phyloP scores from a whole-genome alignment of 2,113 vertebrate species.

The Tachuris rubrigastra region DNA sequence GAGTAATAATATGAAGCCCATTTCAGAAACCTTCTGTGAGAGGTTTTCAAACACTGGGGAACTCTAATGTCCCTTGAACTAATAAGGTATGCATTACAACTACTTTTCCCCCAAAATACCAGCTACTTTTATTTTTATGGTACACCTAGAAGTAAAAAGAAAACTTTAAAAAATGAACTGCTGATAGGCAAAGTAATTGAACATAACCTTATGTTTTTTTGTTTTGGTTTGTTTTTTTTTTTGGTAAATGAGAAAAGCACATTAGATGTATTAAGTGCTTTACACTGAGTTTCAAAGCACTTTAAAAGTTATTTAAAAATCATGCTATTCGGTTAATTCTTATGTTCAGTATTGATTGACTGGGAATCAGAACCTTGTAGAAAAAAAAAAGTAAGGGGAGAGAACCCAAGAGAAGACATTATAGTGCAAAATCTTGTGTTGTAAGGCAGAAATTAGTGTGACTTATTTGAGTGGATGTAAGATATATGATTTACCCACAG shows the following conservation, averaged over 20 bases:
- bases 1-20: neutral
- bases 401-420: neutral
- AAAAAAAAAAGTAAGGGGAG: neutral
- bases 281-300: slow-evolving; percentile 7
- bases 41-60: neutral
- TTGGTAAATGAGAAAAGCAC: neutral
- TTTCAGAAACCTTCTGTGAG: neutral
- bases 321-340: slow-evolving; percentile 4
- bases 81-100: neutral
- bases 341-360: neutral
- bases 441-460: neutral
- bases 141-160: neutral
- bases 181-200: neutral
- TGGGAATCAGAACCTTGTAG: neutral
- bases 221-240: too few relatives aligned
- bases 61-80: neutral
- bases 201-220: neutral
- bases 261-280: neutral
- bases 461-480: neutral
- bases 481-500: neutral
- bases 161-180: neutral
- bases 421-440: neutral
- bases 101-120: neutral
- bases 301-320: neutral
- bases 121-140: neutral